A percentile compares a stretch with the other conserved stretches of the same genome.
phyloP scores from a whole-genome alignment of 2,888 invertebrate genomes.

The Chironomus riparius region DNA sequence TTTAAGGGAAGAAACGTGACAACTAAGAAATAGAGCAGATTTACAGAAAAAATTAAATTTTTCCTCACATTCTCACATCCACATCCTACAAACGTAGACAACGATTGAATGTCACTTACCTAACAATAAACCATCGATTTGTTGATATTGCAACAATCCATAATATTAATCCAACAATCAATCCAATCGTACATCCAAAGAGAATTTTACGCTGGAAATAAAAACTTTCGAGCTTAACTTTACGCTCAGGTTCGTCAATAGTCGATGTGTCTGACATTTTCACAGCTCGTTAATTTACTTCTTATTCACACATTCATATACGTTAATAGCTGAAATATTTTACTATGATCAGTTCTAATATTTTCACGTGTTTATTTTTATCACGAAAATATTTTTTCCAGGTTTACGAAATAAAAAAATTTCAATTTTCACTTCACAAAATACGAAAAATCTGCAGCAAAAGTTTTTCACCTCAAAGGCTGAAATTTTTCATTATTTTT shows the following conservation, averaged over 20 bases:
- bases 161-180: conserved; percentile 55
- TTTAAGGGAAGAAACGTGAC: too few relatives aligned
- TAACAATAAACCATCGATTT: conserved; percentile 60
- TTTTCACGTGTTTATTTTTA: conserved; percentile 2
- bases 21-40: too few relatives aligned
- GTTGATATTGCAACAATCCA: conserved; percentile 69
- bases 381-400: not conserved
- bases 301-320: not conserved
- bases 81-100: too few relatives aligned
- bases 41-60: too few relatives aligned
- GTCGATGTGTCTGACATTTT: conserved; percentile 14
- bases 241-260: conserved; percentile 45
- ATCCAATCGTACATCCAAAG: conserved; percentile 57
- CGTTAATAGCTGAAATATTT: not conserved
- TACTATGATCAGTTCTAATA: not conserved
- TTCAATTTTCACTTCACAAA: too few relatives aligned
- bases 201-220: conserved; percentile 64
- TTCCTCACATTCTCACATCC: too few relatives aligned
- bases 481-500: not conserved
- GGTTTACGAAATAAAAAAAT: too few relatives aligned
- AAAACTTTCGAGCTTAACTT: conserved; percentile 51
- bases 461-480: too few relatives aligned
- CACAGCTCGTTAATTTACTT: not conserved
- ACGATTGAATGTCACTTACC: not conserved
- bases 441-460: not conserved